These are phyloP conservation scores for Periophthalmus modestus DNA, from an alignment of 2,113 vertebrate species.

Conservation along the genomic window DNA sequence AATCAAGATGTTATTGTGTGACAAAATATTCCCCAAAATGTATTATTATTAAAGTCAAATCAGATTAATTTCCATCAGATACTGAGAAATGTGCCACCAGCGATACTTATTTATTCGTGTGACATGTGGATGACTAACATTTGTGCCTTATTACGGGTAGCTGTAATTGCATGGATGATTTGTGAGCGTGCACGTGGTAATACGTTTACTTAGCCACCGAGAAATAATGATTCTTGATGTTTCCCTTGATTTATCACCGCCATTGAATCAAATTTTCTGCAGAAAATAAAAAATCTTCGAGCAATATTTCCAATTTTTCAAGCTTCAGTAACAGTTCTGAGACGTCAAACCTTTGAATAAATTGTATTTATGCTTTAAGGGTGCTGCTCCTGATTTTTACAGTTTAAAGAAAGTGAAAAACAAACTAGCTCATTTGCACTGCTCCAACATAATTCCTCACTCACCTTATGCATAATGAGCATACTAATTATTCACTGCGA, in stretches of 20 bases:
- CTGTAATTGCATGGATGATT: conserved; percentile 6
- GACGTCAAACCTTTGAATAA: conserved; percentile 27
- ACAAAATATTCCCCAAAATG: background rate
- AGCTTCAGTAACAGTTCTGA: background rate
- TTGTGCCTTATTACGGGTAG: background rate
- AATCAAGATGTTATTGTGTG: background rate
- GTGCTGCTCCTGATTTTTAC: too few species aligned
- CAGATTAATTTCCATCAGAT: background rate
- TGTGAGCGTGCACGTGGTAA: background rate
- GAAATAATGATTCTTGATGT: conserved; percentile 2
- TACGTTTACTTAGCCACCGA: background rate
- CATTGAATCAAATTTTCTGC: background rate
- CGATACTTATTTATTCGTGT: background rate
- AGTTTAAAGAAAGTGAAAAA: too few species aligned
- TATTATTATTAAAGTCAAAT: background rate
- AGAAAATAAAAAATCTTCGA: conserved; percentile 1
- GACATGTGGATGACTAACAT: conserved; percentile 4
- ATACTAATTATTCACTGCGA: too few species aligned
- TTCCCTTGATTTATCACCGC: background rate
- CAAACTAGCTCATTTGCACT: too few species aligned
- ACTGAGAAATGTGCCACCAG: background rate
- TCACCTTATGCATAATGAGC: too few species aligned
- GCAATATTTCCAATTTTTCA: background rate
- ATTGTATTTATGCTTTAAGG: conserved; percentile 8
- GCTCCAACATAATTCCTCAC: too few species aligned